phyloP scores from a whole-genome alignment of 2,888 invertebrate genomes.

The Lithophane semibrunnea region DNA sequence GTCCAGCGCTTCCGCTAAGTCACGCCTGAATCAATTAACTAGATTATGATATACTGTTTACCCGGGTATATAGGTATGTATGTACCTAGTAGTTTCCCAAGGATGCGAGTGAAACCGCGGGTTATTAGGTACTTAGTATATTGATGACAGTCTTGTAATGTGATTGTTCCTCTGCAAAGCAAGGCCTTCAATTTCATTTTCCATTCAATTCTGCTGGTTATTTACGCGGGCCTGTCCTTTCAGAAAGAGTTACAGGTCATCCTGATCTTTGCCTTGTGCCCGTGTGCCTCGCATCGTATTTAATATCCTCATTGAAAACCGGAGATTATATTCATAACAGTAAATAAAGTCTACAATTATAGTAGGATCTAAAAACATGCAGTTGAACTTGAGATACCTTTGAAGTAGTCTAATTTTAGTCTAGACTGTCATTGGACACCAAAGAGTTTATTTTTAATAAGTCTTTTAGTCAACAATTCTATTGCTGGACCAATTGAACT shows the following conservation, averaged over 20 bases:
- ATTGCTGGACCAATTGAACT: constrained; percentile 39
- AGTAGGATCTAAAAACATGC: background rate
- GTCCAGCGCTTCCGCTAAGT: too few relatives aligned
- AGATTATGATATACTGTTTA: background rate
- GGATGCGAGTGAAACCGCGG: background rate
- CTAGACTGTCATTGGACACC: constrained; percentile 19
- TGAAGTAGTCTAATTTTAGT: constrained; percentile 23
- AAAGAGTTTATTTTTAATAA: constrained; percentile 22
- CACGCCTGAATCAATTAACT: too few relatives aligned
- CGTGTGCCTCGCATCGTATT: background rate
- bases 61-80: background rate
- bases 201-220: background rate
- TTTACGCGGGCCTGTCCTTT: background rate
- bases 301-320: background rate
- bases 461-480: constrained; percentile 31
- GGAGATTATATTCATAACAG: background rate
- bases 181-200: background rate
- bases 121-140: background rate
- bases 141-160: background rate
- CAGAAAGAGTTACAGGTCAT: background rate
- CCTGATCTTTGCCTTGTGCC: background rate
- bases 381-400: background rate
- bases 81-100: background rate
- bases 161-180: too few relatives aligned
- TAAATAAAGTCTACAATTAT: background rate